Percentiles rank a stretch among this genome's conserved stretches.
Conservation (phyloP, 2,888 invertebrate species). For the Eutolmus rufibarbis region DNA sequence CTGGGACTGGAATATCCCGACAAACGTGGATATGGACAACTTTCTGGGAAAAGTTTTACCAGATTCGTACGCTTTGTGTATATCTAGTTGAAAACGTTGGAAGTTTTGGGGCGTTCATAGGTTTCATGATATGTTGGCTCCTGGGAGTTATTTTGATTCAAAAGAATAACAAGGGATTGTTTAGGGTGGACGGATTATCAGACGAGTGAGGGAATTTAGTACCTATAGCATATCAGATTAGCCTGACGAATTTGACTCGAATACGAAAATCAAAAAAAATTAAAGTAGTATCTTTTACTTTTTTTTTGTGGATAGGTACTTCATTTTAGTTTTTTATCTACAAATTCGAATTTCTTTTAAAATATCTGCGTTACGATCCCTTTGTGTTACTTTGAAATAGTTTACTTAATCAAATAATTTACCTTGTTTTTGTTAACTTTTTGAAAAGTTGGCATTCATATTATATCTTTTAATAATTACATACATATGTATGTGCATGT, state of each 20-base stretch:
- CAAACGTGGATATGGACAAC: constrained; percentile 18
- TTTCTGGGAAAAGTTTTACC: constrained; percentile 26
- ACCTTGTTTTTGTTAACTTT: no score
- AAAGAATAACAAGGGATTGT: constrained; percentile 25
- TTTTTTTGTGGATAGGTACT: neutral
- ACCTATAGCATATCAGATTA: constrained; percentile 6
- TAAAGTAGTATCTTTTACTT: neutral
- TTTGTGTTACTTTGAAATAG: neutral
- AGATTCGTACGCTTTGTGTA: constrained; percentile 13
- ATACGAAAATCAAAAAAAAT: neutral
- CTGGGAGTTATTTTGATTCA: constrained; percentile 26
- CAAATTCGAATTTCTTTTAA: neutral
- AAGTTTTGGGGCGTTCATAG: neutral
- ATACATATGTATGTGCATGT: neutral
- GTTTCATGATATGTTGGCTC: constrained; percentile 23
- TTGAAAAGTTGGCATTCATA: neutral
- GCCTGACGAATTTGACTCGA: neutral
- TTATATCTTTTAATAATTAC: no score
- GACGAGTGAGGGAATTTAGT: constrained; percentile 5
- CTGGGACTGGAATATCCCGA: constrained; percentile 5
- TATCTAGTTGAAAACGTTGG: constrained; percentile 10
- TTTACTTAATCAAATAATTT: neutral
- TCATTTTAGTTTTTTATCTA: neutral
- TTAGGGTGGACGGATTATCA: constrained; percentile 22
- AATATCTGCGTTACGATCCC: no score